Evolutionary conservation across 2,797 vertebrate genomes (phyloP).

Genomic region (Garrulus glandarius): DNA sequence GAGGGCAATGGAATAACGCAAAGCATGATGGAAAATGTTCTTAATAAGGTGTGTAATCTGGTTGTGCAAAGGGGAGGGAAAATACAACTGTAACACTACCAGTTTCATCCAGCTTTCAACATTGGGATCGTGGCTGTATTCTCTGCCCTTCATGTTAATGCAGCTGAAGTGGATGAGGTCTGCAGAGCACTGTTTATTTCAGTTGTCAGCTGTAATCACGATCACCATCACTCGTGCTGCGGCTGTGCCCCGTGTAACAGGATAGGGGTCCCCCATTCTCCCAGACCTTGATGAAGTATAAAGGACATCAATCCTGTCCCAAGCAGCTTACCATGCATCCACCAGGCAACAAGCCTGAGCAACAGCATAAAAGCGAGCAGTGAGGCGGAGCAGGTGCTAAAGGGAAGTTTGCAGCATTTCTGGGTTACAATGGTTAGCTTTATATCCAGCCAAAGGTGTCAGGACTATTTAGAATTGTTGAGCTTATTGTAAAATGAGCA

Average conservation of each 20-base stretch:
- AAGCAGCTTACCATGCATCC: not conserved
- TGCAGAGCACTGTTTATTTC: not conserved
- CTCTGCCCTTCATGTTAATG: not conserved
- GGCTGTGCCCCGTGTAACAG: not conserved
- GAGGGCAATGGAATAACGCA: not conserved
- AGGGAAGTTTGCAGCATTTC: not conserved
- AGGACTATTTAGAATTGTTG: not conserved
- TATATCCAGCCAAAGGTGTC: not conserved
- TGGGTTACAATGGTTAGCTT: not conserved
- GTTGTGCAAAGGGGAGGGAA: not conserved
- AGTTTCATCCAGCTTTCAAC: slow-evolving; percentile 22
- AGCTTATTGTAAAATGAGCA: not conserved
- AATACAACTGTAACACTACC: not conserved
- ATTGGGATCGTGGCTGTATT: not conserved
- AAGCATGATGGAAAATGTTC: not conserved
- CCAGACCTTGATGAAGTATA: not conserved
- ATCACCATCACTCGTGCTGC: not conserved
- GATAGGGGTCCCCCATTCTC: not conserved
- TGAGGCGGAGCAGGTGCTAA: not conserved
- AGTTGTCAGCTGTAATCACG: slow-evolving; percentile 2
- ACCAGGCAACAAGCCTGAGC: not conserved
- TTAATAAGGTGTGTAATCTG: not conserved
- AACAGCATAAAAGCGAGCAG: not conserved
- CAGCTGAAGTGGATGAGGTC: not conserved
- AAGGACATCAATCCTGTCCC: not conserved